Percentiles rank a stretch among this genome's conserved stretches.
Conservation (phyloP, 2,797 vertebrate species). For the Thaleichthys pacificus region DNA sequence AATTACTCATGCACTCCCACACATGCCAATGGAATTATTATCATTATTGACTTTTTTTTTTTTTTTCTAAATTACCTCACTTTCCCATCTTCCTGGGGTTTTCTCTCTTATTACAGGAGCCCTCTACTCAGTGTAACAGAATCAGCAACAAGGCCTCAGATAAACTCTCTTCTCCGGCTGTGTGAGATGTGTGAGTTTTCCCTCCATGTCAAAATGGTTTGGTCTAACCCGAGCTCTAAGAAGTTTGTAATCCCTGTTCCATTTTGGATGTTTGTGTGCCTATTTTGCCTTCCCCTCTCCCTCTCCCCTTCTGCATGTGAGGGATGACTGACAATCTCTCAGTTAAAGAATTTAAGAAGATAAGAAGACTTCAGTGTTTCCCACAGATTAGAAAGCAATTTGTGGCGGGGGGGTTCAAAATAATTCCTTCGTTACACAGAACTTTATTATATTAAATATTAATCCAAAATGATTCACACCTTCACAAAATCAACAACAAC, state of each 20-base stretch:
- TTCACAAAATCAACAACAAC: too few species aligned
- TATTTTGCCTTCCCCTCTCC: constrained; percentile 5
- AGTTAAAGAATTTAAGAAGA: constrained; percentile 43
- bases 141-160: neutral
- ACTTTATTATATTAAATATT: too few species aligned
- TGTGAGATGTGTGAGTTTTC: constrained; percentile 14
- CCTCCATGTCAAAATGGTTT: neutral
- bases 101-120: constrained; percentile 2
- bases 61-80: neutral
- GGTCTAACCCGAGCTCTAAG: constrained; percentile 4
- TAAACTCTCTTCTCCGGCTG: neutral
- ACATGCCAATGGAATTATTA: constrained; percentile 35
- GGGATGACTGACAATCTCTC: constrained; percentile 41
- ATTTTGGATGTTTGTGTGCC: constrained; percentile 4
- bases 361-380: constrained; percentile 15
- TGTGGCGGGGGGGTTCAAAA: too few species aligned
- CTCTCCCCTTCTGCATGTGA: constrained; percentile 21
- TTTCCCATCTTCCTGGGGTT: constrained; percentile 13
- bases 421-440: too few species aligned
- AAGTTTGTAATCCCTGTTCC: constrained; percentile 26
- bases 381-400: too few species aligned
- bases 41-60: constrained; percentile 16
- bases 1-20: constrained; percentile 50
- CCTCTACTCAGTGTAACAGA: neutral
- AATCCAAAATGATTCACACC: too few species aligned